Conservation (phyloP, 2,797 vertebrate genomes). For the Peromyscus eremicus region DNA sequence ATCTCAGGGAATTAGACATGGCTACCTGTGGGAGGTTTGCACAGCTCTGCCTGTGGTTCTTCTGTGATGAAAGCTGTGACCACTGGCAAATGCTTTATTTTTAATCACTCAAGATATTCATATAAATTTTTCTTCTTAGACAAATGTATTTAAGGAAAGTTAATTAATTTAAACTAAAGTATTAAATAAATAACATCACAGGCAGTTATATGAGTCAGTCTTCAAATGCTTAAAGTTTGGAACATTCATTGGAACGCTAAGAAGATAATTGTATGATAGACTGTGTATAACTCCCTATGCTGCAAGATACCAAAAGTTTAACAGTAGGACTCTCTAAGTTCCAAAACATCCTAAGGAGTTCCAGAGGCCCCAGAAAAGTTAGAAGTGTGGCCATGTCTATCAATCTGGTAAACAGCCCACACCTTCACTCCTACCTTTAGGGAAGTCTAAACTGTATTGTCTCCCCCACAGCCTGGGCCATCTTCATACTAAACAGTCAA, state of each 20-base stretch:
- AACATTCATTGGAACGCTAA: background rate
- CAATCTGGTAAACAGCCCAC: background rate
- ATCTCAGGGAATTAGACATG: background rate
- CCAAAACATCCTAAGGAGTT: background rate
- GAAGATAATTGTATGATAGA: background rate
- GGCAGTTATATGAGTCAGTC: background rate
- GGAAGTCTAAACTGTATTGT: fast-evolving
- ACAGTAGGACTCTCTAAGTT: fast-evolving
- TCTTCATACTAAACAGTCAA: background rate
- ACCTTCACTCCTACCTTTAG: background rate
- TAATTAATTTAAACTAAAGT: conserved; percentile 36
- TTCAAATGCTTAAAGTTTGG: background rate
- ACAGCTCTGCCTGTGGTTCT: background rate
- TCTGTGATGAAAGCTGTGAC: background rate
- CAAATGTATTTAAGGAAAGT: background rate
- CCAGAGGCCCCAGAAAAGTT: background rate
- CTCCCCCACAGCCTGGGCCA: background rate
- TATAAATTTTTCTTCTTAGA: background rate
- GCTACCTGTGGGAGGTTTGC: background rate
- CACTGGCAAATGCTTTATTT: background rate
- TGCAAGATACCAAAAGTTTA: background rate
- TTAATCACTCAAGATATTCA: background rate
- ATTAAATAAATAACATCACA: background rate
- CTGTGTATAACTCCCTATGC: background rate
- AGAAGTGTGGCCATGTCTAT: background rate